Base-by-base conservation (phyloP, 2,797 vertebrate genomes). In the Coendou prehensilis region DNA sequence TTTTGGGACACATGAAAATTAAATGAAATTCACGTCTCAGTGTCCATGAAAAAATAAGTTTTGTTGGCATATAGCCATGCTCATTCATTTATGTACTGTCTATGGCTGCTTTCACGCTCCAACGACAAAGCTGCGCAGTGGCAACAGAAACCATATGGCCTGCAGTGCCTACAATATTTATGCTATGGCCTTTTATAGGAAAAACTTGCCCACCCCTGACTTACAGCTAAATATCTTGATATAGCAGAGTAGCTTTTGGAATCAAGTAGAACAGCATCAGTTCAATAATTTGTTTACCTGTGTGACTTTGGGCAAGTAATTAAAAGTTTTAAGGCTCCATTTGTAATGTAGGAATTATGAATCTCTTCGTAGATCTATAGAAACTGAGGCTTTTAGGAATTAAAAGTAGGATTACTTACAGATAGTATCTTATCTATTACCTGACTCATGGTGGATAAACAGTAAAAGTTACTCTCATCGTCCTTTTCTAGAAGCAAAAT, bases 21-120 rank as follows among this genome's bases (percentile, higher is more conserved):
- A 54, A 92, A 69, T 92, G 78, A 95, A 97, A 78, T 97, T 96
- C 61, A 59, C 17, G 80, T 97, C 87, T 94, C 71, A 73, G 33
- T 71, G 11, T 92, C 86, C 61, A 52, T 83, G 73, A 33, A 50
- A 94, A 91, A 73, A 14, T 37, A 75, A 52, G 4, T 83, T 75
- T 75, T 57, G n/a, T n/a, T 97, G 93, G 82, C 89, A 75, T 20
- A 3, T 20, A 37, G 41, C 64, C 57, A 82, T 14, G 30, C 6
- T 87, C 22, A 47, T 57, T 87, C 78, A 2, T 92, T 69, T 81
- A 41, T 50, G 45, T 41, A 17, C 59, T 94, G 64, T 81, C 69
- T 91, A 0, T 2, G 47, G 13, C 81, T 89, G 54, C 82, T 71
- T 95, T 97, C 56, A 26, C 13, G n/a, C 56, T 17, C 18, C 22